phyloP scores from a whole-genome alignment of 2,888 invertebrate species.

The Apodemia hepburni region DNA sequence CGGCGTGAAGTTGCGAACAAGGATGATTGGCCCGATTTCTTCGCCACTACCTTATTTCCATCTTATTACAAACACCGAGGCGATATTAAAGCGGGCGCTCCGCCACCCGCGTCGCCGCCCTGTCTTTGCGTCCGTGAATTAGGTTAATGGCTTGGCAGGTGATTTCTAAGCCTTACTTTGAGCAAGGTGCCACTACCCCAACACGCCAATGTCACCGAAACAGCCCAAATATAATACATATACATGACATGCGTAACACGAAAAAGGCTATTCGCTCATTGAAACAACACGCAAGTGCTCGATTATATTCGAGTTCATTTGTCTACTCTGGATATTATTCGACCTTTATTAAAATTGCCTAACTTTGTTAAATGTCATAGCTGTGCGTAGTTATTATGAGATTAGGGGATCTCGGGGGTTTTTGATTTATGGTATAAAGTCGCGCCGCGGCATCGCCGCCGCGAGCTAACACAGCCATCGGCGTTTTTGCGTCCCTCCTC shows the following conservation, averaged over 20 bases:
- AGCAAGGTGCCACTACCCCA: conserved; percentile 60
- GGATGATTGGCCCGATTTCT: conserved; percentile 73
- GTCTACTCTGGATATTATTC: conserved; percentile 31
- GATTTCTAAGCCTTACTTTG: conserved; percentile 74
- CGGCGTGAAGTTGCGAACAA: conserved; percentile 60
- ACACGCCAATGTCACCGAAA: conserved; percentile 65
- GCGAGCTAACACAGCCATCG: conserved; percentile 41
- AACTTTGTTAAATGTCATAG: conserved; percentile 31
- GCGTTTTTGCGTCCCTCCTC: conserved; percentile 59
- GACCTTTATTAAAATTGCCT: conserved; percentile 33
- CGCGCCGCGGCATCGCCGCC: conserved; percentile 45
- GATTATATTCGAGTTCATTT: conserved; percentile 31
- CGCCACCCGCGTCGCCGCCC: conserved; percentile 69
- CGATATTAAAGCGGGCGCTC: conserved; percentile 73
- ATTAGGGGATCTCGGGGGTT: conserved; percentile 61
- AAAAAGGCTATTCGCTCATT: conserved; percentile 30
- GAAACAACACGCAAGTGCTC: conserved; percentile 31
- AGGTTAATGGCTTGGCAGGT: conserved; percentile 80
- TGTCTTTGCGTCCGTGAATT: conserved; percentile 78
- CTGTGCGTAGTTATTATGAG: conserved; percentile 56
- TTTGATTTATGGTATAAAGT: conserved; percentile 73
- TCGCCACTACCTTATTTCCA: conserved; percentile 74
- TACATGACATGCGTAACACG: conserved; percentile 35
- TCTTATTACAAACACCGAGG: conserved; percentile 74
- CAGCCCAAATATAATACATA: conserved; percentile 51